A percentile compares a stretch with the other conserved stretches of the same genome.
phyloP scores from a whole-genome alignment of 2,113 vertebrate genomes.

The Apaloderma vittatum region DNA sequence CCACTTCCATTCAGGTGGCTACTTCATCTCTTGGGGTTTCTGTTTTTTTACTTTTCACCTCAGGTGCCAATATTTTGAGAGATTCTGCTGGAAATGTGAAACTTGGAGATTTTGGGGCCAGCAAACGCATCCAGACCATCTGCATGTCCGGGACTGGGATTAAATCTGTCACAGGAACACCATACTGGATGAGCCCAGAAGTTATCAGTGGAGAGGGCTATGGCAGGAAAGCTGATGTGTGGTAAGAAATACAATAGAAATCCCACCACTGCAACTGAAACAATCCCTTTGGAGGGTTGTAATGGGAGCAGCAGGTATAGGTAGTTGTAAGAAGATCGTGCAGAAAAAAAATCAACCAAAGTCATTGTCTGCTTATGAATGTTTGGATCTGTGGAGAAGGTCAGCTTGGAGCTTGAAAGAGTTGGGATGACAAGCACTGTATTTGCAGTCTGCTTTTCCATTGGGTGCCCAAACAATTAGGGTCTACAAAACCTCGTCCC shows the following conservation, averaged over 20 bases:
- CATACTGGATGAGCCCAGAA: constrained; percentile 96
- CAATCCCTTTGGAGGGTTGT: neutral
- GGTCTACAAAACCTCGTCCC: neutral
- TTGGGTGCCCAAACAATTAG: neutral
- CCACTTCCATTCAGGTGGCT: neutral
- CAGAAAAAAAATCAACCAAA: neutral
- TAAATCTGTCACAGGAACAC: constrained; percentile 93
- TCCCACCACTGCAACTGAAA: neutral
- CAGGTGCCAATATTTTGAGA: constrained; percentile 93
- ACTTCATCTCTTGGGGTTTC: neutral
- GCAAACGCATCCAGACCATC: constrained; percentile 95
- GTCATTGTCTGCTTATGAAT: neutral
- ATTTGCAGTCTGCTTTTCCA: rapidly evolving
- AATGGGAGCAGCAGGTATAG: neutral
- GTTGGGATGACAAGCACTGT: neutral
- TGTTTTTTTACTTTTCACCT: neutral
- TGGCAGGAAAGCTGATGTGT: constrained; percentile 92
- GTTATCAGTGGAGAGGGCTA: constrained; percentile 95
- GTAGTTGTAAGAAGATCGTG: neutral
- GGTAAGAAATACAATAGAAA: constrained; percentile 78
- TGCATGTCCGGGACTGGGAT: constrained; percentile 94
- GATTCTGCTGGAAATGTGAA: constrained; percentile 93
- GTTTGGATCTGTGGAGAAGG: neutral
- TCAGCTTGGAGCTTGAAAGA: neutral
- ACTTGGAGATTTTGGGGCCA: constrained; percentile 93